Base-by-base conservation (phyloP, 53 echinoderm and acorn worm genomes). In the Arbacia lixula region DNA sequence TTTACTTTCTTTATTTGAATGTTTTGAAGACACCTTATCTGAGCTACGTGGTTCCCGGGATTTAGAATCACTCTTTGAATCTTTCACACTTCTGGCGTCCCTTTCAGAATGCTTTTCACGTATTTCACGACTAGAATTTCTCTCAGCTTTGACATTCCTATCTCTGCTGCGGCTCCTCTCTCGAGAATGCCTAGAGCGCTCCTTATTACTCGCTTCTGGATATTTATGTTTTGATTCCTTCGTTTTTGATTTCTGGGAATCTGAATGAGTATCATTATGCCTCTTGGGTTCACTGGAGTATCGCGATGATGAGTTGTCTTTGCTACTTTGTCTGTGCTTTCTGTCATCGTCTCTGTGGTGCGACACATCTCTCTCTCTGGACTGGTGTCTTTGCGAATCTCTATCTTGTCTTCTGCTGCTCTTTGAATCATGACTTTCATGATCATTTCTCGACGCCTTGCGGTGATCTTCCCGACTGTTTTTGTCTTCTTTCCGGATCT, bases 1-100 rank as follows among this genome's bases (percentile, higher is more conserved):
- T 24, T 39, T 66, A n/a, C 34, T 84, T 37, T 12, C 68, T 51
- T 68, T 52, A 28, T 52, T 76, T 17, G 79, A 78, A 40, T 58
- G 61, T n/a, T 78, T 78, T 12, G 61, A 60, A 60, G 41, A 33
- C n/a, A 39, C 12, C 40, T 39, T 60, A 34, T 78, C 60, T 3
- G 61, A 60, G 60, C 16, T 83, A 33, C 67, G 51, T 71, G n/a
- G n/a, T 41, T 35, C 63, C 55, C n/a, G 19, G 42, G 58, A 77
- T 77, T 53, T 56, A 24, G 82, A 63, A 41, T 67, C 31, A 31
- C 6, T 36, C 26, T 36, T 85, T 28, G 79, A 16, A 14, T 61
- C 41, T 27, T 14, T 11, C 37, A 4, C 29, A 60, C 27, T 40
- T 27, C 39, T 36, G 29, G 22, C 38, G 38, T 29, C 22, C 25